Evolutionary conservation across 2,888 invertebrate genomes (phyloP).

Genomic region (Emmelina monodactyla): DNA sequence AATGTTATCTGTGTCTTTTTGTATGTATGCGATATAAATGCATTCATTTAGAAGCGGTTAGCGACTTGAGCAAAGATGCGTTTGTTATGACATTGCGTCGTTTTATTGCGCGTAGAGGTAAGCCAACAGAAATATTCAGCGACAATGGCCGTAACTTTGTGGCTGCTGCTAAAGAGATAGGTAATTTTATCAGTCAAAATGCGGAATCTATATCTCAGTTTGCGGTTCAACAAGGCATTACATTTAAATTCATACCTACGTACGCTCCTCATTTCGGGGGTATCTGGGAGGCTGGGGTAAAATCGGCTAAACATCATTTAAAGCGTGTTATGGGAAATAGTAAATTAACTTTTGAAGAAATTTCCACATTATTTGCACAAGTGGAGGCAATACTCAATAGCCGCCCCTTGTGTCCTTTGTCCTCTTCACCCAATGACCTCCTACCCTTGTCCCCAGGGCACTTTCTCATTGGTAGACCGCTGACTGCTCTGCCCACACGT

Average conservation of each 20-base stretch:
- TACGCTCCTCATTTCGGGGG: conserved; percentile 7
- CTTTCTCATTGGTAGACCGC: conserved; percentile 13
- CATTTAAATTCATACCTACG: conserved; percentile 5
- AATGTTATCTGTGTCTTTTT: conserved; percentile 10
- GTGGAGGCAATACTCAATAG: conserved; percentile 14
- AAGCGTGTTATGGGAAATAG: conserved; percentile 11
- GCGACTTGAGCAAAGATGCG: conserved; percentile 12
- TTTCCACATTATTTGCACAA: conserved; percentile 11
- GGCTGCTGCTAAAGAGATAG: conserved; percentile 13
- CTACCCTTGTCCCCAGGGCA: conserved; percentile 13
- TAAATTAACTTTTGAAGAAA: conserved; percentile 13
- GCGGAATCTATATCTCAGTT: background rate
- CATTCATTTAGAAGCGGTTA: conserved; percentile 14
- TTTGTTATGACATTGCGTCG: conserved; percentile 11
- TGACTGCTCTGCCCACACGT: conserved; percentile 4
- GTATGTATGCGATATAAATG: conserved; percentile 14
- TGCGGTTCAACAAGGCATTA: background rate
- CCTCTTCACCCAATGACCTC: conserved; percentile 10
- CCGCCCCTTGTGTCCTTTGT: conserved; percentile 10
- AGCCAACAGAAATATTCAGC: conserved; percentile 13
- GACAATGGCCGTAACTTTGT: conserved; percentile 18
- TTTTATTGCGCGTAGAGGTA: conserved; percentile 15
- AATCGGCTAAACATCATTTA: conserved; percentile 7
- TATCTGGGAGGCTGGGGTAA: conserved; percentile 4
- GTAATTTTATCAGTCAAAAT: background rate